Evolutionary conservation across 2,797 vertebrate genomes (phyloP).

Genomic region (Podarcis siculus): DNA sequence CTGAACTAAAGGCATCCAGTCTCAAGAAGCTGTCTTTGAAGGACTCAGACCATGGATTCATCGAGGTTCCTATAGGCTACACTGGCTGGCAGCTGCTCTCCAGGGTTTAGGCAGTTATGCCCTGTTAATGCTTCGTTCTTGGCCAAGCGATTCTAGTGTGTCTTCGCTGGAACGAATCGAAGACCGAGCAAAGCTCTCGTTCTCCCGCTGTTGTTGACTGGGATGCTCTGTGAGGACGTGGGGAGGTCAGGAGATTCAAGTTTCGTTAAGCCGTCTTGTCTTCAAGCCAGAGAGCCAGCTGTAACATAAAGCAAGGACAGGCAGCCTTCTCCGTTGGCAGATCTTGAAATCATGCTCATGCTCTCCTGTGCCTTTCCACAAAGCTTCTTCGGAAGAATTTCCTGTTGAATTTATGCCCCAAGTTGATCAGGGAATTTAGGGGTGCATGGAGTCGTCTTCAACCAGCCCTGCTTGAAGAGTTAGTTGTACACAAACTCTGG

Average conservation of each 20-base stretch:
- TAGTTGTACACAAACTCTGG: background rate
- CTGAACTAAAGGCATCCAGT: background rate
- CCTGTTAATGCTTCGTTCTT: background rate
- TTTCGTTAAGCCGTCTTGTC: background rate
- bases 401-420: background rate
- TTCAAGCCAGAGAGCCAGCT: background rate
- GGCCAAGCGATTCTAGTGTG: background rate
- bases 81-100: too few relatives aligned
- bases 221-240: background rate
- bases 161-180: conserved; percentile 13
- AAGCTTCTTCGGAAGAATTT: background rate
- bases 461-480: background rate
- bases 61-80: too few relatives aligned
- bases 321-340: background rate
- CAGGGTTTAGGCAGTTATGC: fast-evolving
- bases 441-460: too few relatives aligned
- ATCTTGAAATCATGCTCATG: background rate
- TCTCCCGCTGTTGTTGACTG: background rate
- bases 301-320: background rate
- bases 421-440: background rate
- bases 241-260: background rate
- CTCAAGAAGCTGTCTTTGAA: too few relatives aligned
- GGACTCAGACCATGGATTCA: too few relatives aligned
- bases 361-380: background rate
- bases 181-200: background rate